A percentile compares a stretch with the other conserved stretches of the same genome.
Conservation (phyloP, 2,113 vertebrate genomes). For the Varanus salvator region DNA sequence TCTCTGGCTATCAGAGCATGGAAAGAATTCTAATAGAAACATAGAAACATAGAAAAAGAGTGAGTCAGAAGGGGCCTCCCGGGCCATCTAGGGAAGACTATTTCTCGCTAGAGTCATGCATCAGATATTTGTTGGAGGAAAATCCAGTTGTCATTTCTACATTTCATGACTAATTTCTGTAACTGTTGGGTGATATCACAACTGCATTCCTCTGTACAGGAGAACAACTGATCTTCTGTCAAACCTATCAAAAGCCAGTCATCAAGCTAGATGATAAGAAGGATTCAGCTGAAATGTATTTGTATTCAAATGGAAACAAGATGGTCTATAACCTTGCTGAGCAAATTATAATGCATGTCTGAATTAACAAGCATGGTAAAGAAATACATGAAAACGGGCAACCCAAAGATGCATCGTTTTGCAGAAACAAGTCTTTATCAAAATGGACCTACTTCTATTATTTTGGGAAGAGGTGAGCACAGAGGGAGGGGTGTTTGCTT, state of each 20-base stretch:
- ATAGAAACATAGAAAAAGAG: too few relatives aligned
- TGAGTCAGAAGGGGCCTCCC: too few relatives aligned
- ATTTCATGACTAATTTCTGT: constrained; percentile 47
- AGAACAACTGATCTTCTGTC: neutral
- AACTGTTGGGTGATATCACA: constrained; percentile 22
- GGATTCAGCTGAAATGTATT: neutral
- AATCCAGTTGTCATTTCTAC: constrained; percentile 52
- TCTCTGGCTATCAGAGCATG: constrained; percentile 65
- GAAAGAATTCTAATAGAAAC: constrained; percentile 22
- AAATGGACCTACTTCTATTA: neutral
- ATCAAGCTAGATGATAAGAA: neutral
- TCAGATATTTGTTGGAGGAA: constrained; percentile 49
- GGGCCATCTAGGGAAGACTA: constrained; percentile 12
- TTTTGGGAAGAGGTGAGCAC: neutral
- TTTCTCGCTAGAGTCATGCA: constrained; percentile 32
- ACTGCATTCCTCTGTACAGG: constrained; percentile 11
- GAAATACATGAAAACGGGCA: neutral
- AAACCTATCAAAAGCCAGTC: constrained; percentile 20
- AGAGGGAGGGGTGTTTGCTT: neutral
- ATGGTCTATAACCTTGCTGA: neutral
- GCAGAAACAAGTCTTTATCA: neutral
- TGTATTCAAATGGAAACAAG: constrained; percentile 24
- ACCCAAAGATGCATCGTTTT: neutral
- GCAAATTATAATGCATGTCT: neutral
- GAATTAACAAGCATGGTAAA: neutral